Evolutionary conservation across 2,797 vertebrate genomes (phyloP).

Genomic region (Ptychobarbus kaznakovi): DNA sequence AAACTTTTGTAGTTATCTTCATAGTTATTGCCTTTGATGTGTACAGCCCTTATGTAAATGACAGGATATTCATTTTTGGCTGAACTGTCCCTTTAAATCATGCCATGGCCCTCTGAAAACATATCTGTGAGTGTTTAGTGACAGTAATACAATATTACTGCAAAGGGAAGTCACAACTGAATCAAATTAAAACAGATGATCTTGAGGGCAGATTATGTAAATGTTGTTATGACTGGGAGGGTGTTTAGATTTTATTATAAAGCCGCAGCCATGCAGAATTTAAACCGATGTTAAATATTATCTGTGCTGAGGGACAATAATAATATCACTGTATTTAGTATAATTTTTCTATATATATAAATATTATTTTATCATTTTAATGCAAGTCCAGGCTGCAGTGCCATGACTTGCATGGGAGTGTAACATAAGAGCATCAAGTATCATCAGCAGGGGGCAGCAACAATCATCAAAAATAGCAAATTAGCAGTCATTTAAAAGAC

Average conservation of each 20-base stretch:
- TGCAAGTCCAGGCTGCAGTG: neutral
- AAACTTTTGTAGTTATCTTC: neutral
- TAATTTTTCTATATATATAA: neutral
- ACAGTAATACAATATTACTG: conserved; percentile 24
- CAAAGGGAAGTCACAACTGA: neutral
- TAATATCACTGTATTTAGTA: neutral
- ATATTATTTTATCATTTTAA: neutral
- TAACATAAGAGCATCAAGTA: neutral
- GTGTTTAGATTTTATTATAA: neutral
- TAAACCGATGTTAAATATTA: neutral
- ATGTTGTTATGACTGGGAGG: neutral
- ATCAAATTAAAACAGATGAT: neutral
- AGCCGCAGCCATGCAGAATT: neutral
- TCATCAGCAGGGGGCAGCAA: conserved; percentile 44
- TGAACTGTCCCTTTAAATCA: conserved; percentile 2
- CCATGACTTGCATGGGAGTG: neutral
- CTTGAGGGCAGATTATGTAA: neutral
- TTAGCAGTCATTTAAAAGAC: neutral
- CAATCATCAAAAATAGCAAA: neutral
- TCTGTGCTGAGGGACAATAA: neutral
- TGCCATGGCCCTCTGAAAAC: neutral
- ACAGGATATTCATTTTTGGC: neutral
- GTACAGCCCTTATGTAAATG: neutral
- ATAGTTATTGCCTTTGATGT: no score
- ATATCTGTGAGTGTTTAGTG: conserved; percentile 23